Evolutionary conservation across 1,140 invertebrate species (phyloP), one percentile per base, ranked within the genome.

Genomic region (Daktulosphaira vitifoliae): DNA sequence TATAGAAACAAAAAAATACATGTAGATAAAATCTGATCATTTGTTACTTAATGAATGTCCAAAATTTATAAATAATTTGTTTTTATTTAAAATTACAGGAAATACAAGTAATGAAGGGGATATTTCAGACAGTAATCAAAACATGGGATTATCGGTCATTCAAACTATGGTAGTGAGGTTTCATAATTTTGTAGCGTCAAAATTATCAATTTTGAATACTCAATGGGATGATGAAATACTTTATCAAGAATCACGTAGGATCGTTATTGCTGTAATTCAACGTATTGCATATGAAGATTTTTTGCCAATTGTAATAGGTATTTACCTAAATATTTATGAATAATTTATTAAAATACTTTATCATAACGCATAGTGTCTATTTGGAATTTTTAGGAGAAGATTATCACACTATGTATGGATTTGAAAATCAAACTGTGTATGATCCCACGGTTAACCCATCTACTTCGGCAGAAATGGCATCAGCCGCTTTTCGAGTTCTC

Each of bases 241-340:
- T 13, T 94, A 85, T 75, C 85, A 90, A 71, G 88, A 93, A 71
- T 81, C 89, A 0, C 81, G 90, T 68, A 81, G 84, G 52, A 84
- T 95, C 20, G 86, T 95, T 3, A 83, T 88, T 2, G 92, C 91
- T 29, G 81, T 89, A 71, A 82, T 96, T 70, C 91, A 96, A 69
- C 87, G 90, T 70, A 90, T 97, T 37, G 90, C 89, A 1, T 95
- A 89, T 73, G 83, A 83, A 49, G 88, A 95, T 72, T 98, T 88
- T 83, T 72, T 96, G 48, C 89, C 90, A 0, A 75, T 84, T 37
- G 73, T 95, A 3, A 76, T 94, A 22, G 88, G 90, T 75, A n/a
- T n/a, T n/a, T n/a, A n/a, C n/a, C n/a, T n/a, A 68, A 13, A n/a
- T n/a, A n/a, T 72, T 78, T 68, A 46, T n/a, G n/a, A 39, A 71